Evolutionary conservation across 2,797 vertebrate genomes (phyloP).

Genomic region (Amblyraja radiata): DNA sequence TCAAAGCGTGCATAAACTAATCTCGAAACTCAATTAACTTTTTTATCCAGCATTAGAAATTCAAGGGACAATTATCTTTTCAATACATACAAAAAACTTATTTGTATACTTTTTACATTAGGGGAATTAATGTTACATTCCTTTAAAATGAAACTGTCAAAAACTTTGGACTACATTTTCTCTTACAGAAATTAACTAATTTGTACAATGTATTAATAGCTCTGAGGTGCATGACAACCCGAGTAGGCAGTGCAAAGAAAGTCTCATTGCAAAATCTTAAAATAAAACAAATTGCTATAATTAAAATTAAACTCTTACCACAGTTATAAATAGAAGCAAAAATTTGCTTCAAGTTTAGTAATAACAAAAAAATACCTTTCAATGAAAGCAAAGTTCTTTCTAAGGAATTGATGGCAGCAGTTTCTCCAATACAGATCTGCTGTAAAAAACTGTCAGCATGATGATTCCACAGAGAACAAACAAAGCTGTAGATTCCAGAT

Average conservation of each 20-base stretch:
- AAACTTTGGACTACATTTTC: not conserved
- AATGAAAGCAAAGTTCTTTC: conserved; percentile 86
- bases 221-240: not conserved
- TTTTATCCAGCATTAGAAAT: not conserved
- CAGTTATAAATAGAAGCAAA: not conserved
- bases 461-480: conserved; percentile 91
- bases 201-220: not conserved
- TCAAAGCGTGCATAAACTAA: not conserved
- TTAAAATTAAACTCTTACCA: not conserved
- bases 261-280: not conserved
- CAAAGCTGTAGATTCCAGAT: conserved; percentile 88
- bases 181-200: not conserved
- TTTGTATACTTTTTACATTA: too few relatives aligned
- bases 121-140: not conserved
- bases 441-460: conserved; percentile 90
- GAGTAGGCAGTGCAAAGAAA: not conserved
- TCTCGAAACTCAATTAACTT: not conserved
- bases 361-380: conserved; percentile 70
- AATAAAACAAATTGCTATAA: not conserved
- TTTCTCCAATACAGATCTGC: conserved; percentile 70
- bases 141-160: not conserved
- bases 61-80: not conserved
- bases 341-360: not conserved
- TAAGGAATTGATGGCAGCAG: conserved; percentile 73
- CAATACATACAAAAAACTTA: too few relatives aligned